These are phyloP conservation scores for Homarus gammarus DNA, from an alignment of 2,888 invertebrate species.

Conservation along the genomic window DNA sequence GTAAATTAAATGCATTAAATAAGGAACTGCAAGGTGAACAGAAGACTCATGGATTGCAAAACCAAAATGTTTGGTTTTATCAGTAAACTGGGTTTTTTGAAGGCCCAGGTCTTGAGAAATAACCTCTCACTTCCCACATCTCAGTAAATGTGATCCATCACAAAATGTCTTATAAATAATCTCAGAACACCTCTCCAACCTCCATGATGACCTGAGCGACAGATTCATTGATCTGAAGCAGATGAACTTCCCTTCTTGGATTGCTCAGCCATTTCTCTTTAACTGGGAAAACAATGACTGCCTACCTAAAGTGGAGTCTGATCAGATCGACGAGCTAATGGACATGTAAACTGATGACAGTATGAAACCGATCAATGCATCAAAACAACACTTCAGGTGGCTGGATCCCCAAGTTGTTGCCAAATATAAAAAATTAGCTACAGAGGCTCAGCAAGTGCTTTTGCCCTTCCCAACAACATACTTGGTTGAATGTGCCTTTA, in stretches of 20 bases:
- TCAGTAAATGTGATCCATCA: conserved; percentile 1
- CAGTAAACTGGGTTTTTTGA: neutral
- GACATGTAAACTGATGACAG: neutral
- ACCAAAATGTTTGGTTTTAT: no score
- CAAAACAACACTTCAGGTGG: neutral
- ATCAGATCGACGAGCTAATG: conserved; percentile 5
- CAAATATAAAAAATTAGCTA: neutral
- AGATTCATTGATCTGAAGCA: no score
- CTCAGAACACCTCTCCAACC: no score
- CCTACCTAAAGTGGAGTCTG: neutral
- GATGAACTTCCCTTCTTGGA: no score
- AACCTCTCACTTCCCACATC: neutral
- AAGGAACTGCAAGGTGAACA: neutral
- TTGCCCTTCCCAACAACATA: neutral
- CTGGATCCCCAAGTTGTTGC: neutral
- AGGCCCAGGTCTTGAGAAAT: neutral
- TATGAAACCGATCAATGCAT: neutral
- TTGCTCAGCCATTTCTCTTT: conserved; percentile 13
- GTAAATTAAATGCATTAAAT: conserved; percentile 8
- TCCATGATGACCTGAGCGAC: no score
- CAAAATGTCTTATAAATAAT: no score
- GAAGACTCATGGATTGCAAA: neutral
- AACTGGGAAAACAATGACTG: conserved; percentile 10
- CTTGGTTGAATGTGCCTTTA: neutral
- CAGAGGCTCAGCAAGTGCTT: neutral